Conservation (phyloP, 2,113 vertebrate species). For the Pica pica region DNA sequence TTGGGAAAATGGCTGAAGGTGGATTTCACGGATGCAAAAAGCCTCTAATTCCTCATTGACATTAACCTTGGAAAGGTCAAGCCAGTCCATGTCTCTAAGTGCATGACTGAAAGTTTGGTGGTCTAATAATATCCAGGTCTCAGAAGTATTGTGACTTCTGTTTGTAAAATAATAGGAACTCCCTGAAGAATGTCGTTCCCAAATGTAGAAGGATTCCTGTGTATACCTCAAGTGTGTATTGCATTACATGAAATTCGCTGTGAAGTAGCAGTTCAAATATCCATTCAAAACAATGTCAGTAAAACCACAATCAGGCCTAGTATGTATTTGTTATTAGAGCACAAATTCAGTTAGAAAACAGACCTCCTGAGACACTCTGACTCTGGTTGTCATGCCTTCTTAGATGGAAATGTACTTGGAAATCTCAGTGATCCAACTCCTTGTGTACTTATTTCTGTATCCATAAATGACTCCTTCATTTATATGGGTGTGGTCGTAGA, state of each 20-base stretch:
- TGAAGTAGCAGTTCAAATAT: not conserved
- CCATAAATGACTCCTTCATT: not conserved
- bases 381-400: not conserved
- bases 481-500: not conserved
- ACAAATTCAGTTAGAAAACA: not conserved
- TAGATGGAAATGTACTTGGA: not conserved
- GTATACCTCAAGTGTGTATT: not conserved
- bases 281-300: not conserved
- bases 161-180: not conserved
- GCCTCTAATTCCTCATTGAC: not conserved
- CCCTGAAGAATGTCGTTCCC: not conserved
- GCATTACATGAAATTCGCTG: not conserved
- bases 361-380: not conserved
- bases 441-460: not conserved
- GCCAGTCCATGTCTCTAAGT: not conserved
- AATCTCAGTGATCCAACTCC: not conserved
- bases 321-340: not conserved
- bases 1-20: not conserved
- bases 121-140: not conserved
- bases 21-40: slow-evolving; percentile 20
- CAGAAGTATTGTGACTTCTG: not conserved
- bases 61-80: not conserved
- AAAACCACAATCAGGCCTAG: not conserved
- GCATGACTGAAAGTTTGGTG: not conserved
- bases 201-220: not conserved